phyloP scores from a whole-genome alignment of 2,113 vertebrate species.

The Mormyrus iriodes region DNA sequence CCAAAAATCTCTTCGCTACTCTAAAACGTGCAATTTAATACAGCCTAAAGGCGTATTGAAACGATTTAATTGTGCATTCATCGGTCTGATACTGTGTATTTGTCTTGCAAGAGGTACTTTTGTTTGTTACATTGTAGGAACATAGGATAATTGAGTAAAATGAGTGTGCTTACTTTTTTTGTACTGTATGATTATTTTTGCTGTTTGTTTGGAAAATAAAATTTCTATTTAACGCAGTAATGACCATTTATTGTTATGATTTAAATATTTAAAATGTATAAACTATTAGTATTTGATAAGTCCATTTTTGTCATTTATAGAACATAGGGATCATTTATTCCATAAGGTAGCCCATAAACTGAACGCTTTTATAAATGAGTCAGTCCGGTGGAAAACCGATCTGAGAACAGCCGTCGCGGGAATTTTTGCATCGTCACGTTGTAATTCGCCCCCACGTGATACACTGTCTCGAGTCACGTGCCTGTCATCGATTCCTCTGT shows the following conservation, averaged over 20 bases:
- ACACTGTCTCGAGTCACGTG: conserved; percentile 52
- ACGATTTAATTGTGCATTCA: conserved; percentile 28
- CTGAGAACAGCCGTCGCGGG: background rate
- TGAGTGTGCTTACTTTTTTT: conserved; percentile 42
- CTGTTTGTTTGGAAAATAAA: conserved; percentile 54
- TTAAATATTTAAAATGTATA: background rate
- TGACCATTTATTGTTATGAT: background rate
- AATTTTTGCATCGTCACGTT: background rate
- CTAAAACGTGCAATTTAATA: conserved; percentile 35
- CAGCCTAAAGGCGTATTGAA: conserved; percentile 23
- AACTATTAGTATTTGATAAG: background rate
- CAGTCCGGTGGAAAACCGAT: background rate
- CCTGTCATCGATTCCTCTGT: conserved; percentile 33
- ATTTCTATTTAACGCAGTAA: conserved; percentile 49
- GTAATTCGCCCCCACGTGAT: conserved; percentile 47
- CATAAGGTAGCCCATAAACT: background rate
- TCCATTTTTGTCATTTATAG: background rate
- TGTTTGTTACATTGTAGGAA: conserved; percentile 31
- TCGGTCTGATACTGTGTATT: conserved; percentile 21
- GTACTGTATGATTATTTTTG: conserved; percentile 47
- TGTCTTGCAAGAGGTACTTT: conserved; percentile 28
- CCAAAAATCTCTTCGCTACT: background rate
- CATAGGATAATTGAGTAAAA: conserved; percentile 27
- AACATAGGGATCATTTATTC: background rate
- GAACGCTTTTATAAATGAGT: background rate